Evolutionary conservation across 2,888 invertebrate genomes (phyloP), one percentile per base, ranked within the genome.

Genomic region (Pyrrhia umbra): DNA sequence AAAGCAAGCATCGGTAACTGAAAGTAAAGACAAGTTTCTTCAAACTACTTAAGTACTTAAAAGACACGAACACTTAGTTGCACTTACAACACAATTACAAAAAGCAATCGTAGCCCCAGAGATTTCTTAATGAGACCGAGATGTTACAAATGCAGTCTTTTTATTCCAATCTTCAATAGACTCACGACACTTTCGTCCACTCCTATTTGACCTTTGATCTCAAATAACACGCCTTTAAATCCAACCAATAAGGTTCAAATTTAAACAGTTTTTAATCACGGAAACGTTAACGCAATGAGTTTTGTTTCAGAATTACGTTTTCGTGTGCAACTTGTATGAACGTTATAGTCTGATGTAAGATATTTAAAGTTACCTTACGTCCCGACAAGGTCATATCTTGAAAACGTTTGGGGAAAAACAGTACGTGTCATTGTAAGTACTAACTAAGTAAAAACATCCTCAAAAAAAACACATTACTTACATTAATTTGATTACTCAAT

Each of bases 121-220:
- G 50, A 67, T 82, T 79, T 81, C 79, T 51, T 60, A 82, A 81
- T 68, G 49, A 76, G 56, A 68, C 59, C 63, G 49, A 77, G 66
- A 68, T 54, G 74, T 76, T 71, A 69, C 73, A 77, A 70, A 61
- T 50, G 40, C 58, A 72, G 39, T 30, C 68, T 71, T 82, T 83
- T 85, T 80, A 82, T 84, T 82, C 76, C 60, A 65, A 47, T 77
- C 76, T 76, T 78, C 79, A 76, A 81, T 80, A 79, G 75, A 78
- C 60, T 68, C 68, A 69, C 68, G 68, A 68, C 56, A 68, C 61
- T 72, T 58, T 52, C 40, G 16, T 54, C 66, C 50, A 58, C n/a
- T 59, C 27, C 23, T 16, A 66, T 10, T 39, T 59, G 68, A 64
- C 63, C 71, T 68, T n/a, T 63, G 34, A 47, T 9, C 60, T 67